Evolutionary conservation across 53 echinoderm and acorn worm species (phyloP), one percentile per base, ranked within the genome.

Genomic region (Holothuria leucospilota): DNA sequence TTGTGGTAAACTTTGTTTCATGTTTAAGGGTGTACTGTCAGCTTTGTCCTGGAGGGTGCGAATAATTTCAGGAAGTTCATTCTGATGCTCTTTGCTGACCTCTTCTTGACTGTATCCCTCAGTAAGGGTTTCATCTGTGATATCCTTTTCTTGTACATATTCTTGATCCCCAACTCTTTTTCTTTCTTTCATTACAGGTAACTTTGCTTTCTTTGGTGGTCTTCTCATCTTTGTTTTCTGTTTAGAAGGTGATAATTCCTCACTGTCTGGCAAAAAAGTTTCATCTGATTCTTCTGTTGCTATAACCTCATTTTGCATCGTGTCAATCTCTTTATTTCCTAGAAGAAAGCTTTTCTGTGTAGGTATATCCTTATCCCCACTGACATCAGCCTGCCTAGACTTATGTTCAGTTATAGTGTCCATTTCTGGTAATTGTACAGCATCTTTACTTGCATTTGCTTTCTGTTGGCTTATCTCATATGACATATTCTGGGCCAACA

Each of bases 401-500:
- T 11, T 46, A 9, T 46, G 8, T 46, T 46, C 46, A 9, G 46
- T 11, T 4, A 46, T 46, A 8, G 46, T 46, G 46, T 18, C 56
- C 56, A 56, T 18, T 56, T 56, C 56, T 56, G 56, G 16, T 56
- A 18, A 18, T 9, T 56, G 15, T 21, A 29, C 13, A 8, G 59
- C 25, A 13, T 59, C 58, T 52, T 68, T 56, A 46, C 71, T 67
- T 30, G 28, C 2, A 0, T 26, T 26, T 12, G 21, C 24, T 56
- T 56, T 56, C 56, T 56, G 15, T 56, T 56, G 56, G 30, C 62
- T 59, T 2, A 62, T 62, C 23, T 92, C 90, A 13, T 90, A 49
- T 14, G 86, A 70, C 40, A 82, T 64, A 5, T 90, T 80, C 66
- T 94, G 85, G 1, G 94, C 73, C 16, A 94, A 68, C 13, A 71